Base-by-base conservation (phyloP, 1,140 invertebrate species). In the Drosophila simulans region DNA sequence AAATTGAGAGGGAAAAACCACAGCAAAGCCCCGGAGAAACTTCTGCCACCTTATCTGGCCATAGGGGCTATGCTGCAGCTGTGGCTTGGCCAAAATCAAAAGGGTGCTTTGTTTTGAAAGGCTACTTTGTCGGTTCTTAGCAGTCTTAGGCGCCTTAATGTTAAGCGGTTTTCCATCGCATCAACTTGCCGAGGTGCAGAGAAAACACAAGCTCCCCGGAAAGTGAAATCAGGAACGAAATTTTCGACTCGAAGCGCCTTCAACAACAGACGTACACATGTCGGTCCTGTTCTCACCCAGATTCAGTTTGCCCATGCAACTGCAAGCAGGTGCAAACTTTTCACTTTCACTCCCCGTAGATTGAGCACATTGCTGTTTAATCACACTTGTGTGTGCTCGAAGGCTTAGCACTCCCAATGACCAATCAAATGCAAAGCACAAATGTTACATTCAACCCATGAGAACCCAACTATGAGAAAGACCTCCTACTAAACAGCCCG, bases 91-190 rank as follows among this genome's bases (percentile, higher is more conserved):
- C 37, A 17, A 45, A 45, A 45, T 45, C 42, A 39, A 31, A 56
- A 56, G 63, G 45, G 49, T 42, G 17, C 27, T 55, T 55, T 64
- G 17, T 17, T 35, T 57, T 39, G 8, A 45, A 37, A 25, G 22
- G 43, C 35, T 37, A 74, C 71, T 73, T 73, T 74, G 68, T 63
- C 69, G 34, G 37, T 73, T 55, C 39, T 59, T 70, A 48, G 49
- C 40, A 7, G 65, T 68, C 48, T 69, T 69, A 69, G 65, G 48
- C 62, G 43, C 37, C 46, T 45, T 37, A 53, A 45, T 37, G 65
- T 51, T 54, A 31, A 63, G 56, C 57, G 34, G 58, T 60, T 62
- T 34, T 57, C 25, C 58, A 15, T 12, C 5, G 35, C 35, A 20
- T 25, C 11, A 31, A 39, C 34, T 48, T 31, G 7, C 22, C 12